Percentiles rank a stretch among this genome's conserved stretches.
Conservation (phyloP, 2,888 invertebrate genomes). For the Antitype chi region DNA sequence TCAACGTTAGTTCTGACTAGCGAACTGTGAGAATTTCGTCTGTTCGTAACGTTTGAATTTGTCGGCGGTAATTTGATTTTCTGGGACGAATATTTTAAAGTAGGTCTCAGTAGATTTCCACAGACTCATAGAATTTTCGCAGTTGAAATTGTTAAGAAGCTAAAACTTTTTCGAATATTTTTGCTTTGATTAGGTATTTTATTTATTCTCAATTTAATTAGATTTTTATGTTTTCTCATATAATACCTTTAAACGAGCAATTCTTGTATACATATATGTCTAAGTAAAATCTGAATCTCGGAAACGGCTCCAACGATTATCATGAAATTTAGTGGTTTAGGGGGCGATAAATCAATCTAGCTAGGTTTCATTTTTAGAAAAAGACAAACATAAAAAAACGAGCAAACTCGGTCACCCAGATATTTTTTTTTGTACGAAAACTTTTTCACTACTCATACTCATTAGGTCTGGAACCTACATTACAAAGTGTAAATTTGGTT, state of each 20-base stretch:
- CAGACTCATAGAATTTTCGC: constrained; percentile 5
- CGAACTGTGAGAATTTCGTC: neutral
- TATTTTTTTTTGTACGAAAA: neutral
- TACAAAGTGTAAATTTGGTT: neutral
- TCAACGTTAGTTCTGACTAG: constrained; percentile 7
- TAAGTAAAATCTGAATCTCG: no score
- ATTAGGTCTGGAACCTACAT: neutral
- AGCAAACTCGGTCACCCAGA: no score
- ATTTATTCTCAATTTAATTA: neutral
- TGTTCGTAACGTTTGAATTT: constrained; percentile 22
- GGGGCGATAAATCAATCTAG: no score
- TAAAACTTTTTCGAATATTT: constrained; percentile 25
- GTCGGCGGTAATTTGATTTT: constrained; percentile 31
- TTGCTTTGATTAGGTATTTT: constrained; percentile 5
- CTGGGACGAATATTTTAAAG: constrained; percentile 37
- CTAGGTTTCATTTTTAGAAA: no score
- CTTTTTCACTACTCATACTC: neutral
- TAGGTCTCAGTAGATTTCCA: constrained; percentile 14
- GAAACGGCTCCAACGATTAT: no score
- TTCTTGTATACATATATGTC: no score
- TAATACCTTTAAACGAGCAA: no score
- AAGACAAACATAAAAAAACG: no score
- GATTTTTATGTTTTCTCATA: no score
- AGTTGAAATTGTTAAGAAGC: constrained; percentile 19
- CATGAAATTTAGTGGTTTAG: no score